Conservation (phyloP, 2,113 vertebrate species). For the Dromiciops gliroides region DNA sequence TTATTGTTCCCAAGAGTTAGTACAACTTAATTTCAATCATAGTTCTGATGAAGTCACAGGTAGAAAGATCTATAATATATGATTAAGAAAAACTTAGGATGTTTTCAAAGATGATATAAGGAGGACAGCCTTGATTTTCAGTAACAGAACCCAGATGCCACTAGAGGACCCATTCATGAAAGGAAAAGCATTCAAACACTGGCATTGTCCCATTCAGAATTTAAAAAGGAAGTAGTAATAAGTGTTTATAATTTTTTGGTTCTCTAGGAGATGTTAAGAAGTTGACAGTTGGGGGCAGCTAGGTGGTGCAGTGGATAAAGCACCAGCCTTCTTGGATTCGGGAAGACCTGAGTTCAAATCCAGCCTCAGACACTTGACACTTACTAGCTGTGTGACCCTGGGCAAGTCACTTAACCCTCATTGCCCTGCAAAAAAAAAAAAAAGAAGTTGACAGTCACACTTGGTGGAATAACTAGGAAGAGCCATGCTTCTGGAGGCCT, state of each 20-base stretch:
- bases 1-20: background rate
- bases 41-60: background rate
- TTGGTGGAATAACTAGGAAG: background rate
- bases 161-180: background rate
- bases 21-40: background rate
- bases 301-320: no score
- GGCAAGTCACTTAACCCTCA: no score
- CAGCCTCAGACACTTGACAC: no score
- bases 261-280: background rate
- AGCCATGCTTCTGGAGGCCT: background rate
- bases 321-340: no score
- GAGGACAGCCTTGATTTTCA: background rate
- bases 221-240: background rate
- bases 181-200: background rate
- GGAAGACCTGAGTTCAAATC: no score
- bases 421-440: no score
- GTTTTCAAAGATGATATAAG: background rate
- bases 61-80: background rate
- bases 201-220: background rate
- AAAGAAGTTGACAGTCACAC: no score
- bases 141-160: background rate
- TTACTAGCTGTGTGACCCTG: no score
- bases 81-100: background rate
- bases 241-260: background rate
- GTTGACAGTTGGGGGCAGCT: no score